Evolutionary conservation across 1,140 invertebrate species (phyloP).

Genomic region (Hyles vespertilio): DNA sequence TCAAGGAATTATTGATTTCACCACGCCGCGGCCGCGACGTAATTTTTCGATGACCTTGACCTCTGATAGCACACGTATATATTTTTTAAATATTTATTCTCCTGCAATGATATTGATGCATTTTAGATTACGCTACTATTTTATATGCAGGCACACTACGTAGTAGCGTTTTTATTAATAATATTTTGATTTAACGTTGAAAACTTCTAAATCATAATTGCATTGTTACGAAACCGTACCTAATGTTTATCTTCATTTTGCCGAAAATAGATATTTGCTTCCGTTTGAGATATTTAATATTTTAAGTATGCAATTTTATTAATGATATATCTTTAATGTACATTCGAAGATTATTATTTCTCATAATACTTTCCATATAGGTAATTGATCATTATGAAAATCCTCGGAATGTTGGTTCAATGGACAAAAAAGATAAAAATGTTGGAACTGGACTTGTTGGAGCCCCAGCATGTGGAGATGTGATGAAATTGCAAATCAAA

Average conservation of each 20-base stretch:
- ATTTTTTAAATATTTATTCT: too few relatives aligned
- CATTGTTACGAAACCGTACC: too few relatives aligned
- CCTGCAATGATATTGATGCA: too few relatives aligned
- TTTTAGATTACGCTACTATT: too few relatives aligned
- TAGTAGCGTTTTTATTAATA: too few relatives aligned
- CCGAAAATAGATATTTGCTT: too few relatives aligned
- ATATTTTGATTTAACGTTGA: too few relatives aligned
- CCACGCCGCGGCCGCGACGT: conserved; percentile 16
- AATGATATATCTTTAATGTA: too few relatives aligned
- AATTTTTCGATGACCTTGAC: conserved; percentile 25
- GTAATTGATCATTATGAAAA: conserved; percentile 99
- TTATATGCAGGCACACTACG: background rate
- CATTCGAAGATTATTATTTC: background rate
- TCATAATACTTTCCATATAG: conserved; percentile 66
- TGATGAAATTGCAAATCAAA: conserved; percentile 99
- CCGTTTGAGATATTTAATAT: too few relatives aligned
- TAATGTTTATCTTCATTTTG: too few relatives aligned
- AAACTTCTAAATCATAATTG: too few relatives aligned
- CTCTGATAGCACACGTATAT: conserved; percentile 1
- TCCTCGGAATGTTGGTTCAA: conserved; percentile 97
- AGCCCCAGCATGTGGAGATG: conserved; percentile 99
- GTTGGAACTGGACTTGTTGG: conserved; percentile 99
- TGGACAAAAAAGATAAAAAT: conserved; percentile 95
- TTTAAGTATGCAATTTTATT: too few relatives aligned
- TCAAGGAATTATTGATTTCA: conserved; percentile 53